Evolutionary conservation across 2,113 vertebrate species (phyloP).

Genomic region (Isichthys henryi): DNA sequence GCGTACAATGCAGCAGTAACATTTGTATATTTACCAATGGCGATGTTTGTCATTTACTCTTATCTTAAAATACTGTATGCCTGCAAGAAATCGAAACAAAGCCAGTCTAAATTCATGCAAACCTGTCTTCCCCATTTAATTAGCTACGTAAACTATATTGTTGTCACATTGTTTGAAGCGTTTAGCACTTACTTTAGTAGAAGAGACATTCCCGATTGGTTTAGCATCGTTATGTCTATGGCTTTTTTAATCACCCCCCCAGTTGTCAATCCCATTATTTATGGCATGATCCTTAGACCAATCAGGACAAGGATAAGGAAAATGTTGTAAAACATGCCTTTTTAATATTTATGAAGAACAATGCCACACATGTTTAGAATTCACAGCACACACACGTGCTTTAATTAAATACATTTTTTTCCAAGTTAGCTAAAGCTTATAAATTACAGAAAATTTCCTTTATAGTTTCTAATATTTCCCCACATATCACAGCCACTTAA

Average conservation of each 20-base stretch:
- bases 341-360: too few species aligned
- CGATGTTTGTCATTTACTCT: background rate
- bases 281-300: conserved; percentile 3
- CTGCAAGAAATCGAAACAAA: background rate
- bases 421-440: too few species aligned
- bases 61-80: conserved; percentile 8
- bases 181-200: background rate
- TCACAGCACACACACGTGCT: too few species aligned
- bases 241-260: conserved; percentile 5
- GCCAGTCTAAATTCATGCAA: conserved; percentile 15
- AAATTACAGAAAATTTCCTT: too few species aligned
- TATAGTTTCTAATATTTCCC: too few species aligned
- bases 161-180: background rate
- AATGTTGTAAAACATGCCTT: background rate
- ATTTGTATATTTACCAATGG: background rate
- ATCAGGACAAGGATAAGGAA: conserved; percentile 1
- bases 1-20: background rate
- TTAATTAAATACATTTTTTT: too few species aligned
- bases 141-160: background rate
- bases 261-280: conserved; percentile 16
- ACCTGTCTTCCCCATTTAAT: conserved; percentile 4
- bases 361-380: too few species aligned
- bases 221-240: background rate
- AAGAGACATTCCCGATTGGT: background rate
- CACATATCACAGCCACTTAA: too few species aligned